phyloP scores from a whole-genome alignment of 2,113 vertebrate genomes.

The Naja naja region DNA sequence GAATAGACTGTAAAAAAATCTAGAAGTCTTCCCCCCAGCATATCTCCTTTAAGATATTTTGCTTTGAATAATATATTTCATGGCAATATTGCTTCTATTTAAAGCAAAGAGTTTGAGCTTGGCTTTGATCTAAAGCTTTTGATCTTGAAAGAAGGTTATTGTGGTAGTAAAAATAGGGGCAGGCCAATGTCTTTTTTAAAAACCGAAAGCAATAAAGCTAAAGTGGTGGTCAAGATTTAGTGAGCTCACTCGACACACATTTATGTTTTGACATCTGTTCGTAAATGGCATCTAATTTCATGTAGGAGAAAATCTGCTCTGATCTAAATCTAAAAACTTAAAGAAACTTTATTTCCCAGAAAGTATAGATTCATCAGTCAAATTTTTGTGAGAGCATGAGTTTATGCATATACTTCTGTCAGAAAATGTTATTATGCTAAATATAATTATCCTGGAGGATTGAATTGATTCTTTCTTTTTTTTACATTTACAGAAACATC shows the following conservation, averaged over 20 bases:
- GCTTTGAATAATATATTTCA: constrained; percentile 60
- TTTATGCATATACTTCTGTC: not conserved
- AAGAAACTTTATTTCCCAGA: constrained; percentile 13
- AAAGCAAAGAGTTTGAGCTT: constrained; percentile 71
- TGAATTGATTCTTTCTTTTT: not conserved
- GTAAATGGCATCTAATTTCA: constrained; percentile 12
- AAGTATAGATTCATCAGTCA: not conserved
- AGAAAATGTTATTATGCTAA: not conserved
- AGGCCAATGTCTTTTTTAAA: constrained; percentile 40
- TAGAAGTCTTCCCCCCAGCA: constrained; percentile 54
- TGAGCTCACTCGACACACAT: constrained; percentile 20
- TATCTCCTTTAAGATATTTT: constrained; percentile 37
- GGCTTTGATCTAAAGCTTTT: constrained; percentile 79
- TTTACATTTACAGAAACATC: not conserved
- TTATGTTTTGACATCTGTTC: constrained; percentile 34
- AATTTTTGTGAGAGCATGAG: not conserved
- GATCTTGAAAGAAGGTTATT: constrained; percentile 75
- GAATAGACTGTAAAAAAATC: constrained; percentile 30
- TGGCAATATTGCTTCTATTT: constrained; percentile 70
- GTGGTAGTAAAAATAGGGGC: constrained; percentile 64
- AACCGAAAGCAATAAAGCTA: constrained; percentile 62
- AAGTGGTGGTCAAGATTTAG: constrained; percentile 54
- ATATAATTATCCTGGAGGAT: not conserved
- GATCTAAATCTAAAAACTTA: constrained; percentile 21
- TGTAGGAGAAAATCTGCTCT: not conserved